Evolutionary conservation across 2,113 vertebrate genomes (phyloP), one percentile per base, ranked within the genome.

Genomic region (Columba livia): DNA sequence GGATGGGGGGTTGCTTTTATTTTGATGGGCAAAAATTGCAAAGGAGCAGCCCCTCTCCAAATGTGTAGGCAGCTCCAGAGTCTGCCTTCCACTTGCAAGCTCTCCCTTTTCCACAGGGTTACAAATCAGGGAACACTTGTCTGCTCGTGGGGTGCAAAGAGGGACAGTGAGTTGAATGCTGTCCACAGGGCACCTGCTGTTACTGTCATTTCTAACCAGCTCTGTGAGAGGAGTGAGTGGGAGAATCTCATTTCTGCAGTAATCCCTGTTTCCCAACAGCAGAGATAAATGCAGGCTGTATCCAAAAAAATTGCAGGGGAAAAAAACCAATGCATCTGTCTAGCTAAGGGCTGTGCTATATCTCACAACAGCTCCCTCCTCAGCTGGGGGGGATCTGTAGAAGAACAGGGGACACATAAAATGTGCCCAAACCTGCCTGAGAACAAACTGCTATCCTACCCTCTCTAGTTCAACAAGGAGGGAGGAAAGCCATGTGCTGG

Each of bases 181-280:
- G 38, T 89, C 93, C 94, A 77, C 48, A 53, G 70, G 62, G 75
- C 74, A 88, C 92, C 85, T 84, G 48, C 94, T 91, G 70, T 72
- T 95, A 40, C 72, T 79, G 69, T 91, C 58, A 26, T 86, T 97
- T 93, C 91, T 69, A 88, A 78, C 75, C 65, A 69, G 93, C 31
- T 57, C 75, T 8, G 1, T 73, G 83, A 77, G 74, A 88, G 86
- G 75, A 95, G 36, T 36, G 88, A 94, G 92, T 92, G 71, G 91
- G 91, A 83, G 89, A 85, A 58, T 80, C 81, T 94, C 9, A 28
- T 91, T 96, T 84, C 74, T 95, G 84, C 74, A 88, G 67, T 78
- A 95, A 94, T 91, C 84, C 79, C 72, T 53, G 26, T 90, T 96
- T 95, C 87, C 84, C 72, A 81, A 94, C 71, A 86, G 71, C 85